Conservation (phyloP, 2,113 vertebrate species). For the Podarcis raffonei region DNA sequence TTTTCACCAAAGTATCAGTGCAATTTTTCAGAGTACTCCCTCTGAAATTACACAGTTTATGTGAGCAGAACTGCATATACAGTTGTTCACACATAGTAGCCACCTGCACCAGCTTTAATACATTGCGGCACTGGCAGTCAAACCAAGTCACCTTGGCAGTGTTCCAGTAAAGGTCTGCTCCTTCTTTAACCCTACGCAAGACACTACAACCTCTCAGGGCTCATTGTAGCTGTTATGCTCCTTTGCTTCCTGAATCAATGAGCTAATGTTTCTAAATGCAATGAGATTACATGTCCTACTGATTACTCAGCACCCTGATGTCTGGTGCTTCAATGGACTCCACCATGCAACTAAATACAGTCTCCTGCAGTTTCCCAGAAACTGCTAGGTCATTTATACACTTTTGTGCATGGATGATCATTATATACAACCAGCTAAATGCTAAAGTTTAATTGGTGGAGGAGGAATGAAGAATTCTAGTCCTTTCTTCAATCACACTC, state of each 20-base stretch:
- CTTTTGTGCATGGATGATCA: no score
- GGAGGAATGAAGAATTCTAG: no score
- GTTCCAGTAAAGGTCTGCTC: neutral
- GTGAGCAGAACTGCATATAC: neutral
- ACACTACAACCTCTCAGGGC: neutral
- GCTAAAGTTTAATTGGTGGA: no score
- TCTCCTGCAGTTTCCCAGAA: neutral
- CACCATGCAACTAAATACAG: neutral
- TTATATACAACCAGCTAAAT: no score
- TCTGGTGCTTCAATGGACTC: neutral
- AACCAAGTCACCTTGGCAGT: neutral
- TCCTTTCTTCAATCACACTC: no score
- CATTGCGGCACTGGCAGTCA: neutral
- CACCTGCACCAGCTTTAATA: neutral
- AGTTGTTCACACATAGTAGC: neutral
- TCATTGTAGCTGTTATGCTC: neutral
- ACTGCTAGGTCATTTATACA: no score
- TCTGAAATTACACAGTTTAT: neutral
- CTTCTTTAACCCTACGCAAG: neutral
- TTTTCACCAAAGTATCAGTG: neutral
- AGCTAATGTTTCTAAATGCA: slow-evolving; percentile 11
- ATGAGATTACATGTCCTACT: neutral
- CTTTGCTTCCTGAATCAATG: slow-evolving; percentile 9
- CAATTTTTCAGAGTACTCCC: neutral
- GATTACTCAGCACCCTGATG: neutral